Evolutionary conservation across 1,140 invertebrate genomes (phyloP), one percentile per base, ranked within the genome.

Genomic region (Brachionus angularis): DNA sequence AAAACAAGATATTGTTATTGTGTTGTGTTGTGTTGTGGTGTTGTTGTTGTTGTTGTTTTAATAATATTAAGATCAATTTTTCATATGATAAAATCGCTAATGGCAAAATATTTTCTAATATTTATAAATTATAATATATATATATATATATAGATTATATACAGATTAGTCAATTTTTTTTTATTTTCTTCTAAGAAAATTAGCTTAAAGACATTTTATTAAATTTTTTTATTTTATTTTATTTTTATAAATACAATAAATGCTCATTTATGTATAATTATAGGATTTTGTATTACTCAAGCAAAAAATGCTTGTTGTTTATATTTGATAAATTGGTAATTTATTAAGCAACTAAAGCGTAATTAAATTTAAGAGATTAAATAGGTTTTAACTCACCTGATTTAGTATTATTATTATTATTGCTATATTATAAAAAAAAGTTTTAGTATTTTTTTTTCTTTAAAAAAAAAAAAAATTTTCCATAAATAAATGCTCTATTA

Each of bases 331-430:
- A 50, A 50, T 29, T 29, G 31, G 25, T 29, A 29, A 29, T 58
- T 39, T 27, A 42, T 23, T 36, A 58, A 58, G 53, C 53, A 58
- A 18, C 25, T 58, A n/a, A 18, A 58, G 53, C 53, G 53, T 58
- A 58, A 58, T 58, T 58, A 39, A 58, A 25, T 18, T 39, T 33
- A 31, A 58, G 53, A 58, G 53, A 58, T 58, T 58, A 58, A 58
- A 58, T 58, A 58, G 23, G 33, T 58, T 39, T 39, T 58, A 58
- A 34, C 53, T 58, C 53, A 58, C 53, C 53, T 58, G 53, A 58
- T 58, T 58, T 39, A 23, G 53, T 29, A 23, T 58, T n/a, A n/a
- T n/a, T n/a, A n/a, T n/a, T n/a, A n/a, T n/a, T n/a, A n/a, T n/a
- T n/a, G n/a, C n/a, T n/a, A n/a, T n/a, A n/a, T n/a, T n/a, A n/a